phyloP scores from a whole-genome alignment of 1,140 invertebrate species.

The Brevipalpus yothersi region DNA sequence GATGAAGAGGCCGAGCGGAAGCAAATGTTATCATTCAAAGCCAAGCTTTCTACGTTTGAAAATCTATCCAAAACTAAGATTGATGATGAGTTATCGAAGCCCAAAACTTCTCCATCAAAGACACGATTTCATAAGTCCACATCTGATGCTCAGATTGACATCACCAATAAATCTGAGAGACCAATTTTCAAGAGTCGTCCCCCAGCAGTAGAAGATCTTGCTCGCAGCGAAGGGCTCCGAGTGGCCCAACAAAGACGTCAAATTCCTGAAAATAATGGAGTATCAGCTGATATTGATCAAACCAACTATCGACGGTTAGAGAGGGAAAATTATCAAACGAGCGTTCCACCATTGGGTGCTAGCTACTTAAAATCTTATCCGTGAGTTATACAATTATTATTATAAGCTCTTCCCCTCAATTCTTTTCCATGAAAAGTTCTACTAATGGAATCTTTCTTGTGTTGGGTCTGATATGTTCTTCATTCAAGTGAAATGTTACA shows the following conservation, averaged over 20 bases:
- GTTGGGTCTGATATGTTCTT: too few species aligned
- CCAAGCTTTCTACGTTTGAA: conserved; percentile 9
- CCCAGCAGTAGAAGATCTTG: neutral
- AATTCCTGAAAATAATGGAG: neutral
- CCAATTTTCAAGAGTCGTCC: neutral
- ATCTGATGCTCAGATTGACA: neutral
- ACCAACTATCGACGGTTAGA: neutral
- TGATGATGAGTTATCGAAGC: too few species aligned
- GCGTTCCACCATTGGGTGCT: too few species aligned
- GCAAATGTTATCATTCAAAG: conserved; percentile 5
- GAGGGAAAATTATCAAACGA: neutral
- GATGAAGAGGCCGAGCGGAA: conserved; percentile 3
- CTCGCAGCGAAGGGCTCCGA: neutral
- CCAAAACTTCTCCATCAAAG: neutral
- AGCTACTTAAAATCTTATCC: too few species aligned
- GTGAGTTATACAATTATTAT: too few species aligned
- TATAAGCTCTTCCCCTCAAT: too few species aligned
- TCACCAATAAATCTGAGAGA: neutral
- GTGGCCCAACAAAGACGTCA: neutral
- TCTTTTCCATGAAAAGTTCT: too few species aligned
- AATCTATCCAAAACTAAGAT: conserved; percentile 7
- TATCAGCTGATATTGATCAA: too few species aligned
- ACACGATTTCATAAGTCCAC: neutral
- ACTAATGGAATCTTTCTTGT: too few species aligned
- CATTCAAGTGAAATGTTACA: too few species aligned